phyloP scores from a whole-genome alignment of 37 sponge, comb jelly and placozoan genomes.

The Beroe forskalii region DNA sequence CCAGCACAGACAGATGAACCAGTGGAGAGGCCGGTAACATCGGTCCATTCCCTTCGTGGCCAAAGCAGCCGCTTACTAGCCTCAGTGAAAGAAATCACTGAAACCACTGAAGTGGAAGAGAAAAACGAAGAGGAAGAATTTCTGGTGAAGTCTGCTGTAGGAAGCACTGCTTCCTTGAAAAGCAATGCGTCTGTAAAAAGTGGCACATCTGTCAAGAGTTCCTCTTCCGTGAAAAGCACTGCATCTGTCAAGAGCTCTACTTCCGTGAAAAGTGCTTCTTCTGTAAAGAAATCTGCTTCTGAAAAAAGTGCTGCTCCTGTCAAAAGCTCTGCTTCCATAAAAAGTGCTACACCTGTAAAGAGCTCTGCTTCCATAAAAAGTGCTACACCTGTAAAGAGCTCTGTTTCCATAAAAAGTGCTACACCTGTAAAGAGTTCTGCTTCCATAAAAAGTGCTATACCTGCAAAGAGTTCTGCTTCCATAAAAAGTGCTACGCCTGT shows the following conservation, averaged over 20 bases:
- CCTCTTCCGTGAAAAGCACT: neutral
- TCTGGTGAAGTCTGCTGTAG: no score
- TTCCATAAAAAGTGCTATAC: neutral
- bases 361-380: neutral
- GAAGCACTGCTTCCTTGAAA: neutral
- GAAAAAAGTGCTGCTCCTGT: neutral
- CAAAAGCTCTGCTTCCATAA: neutral
- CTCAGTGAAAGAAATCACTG: no score
- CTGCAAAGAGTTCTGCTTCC: neutral
- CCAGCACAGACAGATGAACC: no score
- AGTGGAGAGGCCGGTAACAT: no score
- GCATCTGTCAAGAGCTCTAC: neutral
- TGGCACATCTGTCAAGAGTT: neutral
- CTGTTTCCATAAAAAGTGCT: neutral
- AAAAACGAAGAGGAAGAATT: no score
- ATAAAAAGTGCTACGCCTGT: neutral
- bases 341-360: neutral
- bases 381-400: neutral
- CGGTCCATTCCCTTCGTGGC: no score
- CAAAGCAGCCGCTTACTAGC: no score
- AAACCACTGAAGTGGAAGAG: no score
- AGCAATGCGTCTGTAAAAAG: neutral
- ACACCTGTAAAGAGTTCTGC: neutral
- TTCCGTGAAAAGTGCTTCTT: neutral
- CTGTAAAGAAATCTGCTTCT: neutral